Evolutionary conservation across 2,888 invertebrate genomes (phyloP).

Genomic region (Acrobasis consociella): DNA sequence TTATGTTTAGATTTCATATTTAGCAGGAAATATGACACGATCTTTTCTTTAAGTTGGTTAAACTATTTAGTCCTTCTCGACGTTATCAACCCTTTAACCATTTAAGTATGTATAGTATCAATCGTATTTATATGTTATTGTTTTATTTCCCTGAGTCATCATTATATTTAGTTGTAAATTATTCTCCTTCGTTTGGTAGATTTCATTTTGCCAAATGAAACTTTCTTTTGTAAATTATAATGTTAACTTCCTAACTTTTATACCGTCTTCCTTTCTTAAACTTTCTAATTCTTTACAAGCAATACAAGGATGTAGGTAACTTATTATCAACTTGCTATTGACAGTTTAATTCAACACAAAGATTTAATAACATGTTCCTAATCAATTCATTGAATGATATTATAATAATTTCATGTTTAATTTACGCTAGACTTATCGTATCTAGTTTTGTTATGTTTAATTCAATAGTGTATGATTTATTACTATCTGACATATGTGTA

Average conservation of each 20-base stretch:
- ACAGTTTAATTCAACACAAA: conserved; percentile 10
- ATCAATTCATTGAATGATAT: conserved; percentile 14
- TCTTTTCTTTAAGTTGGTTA: no score
- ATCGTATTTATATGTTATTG: no score
- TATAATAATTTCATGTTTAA: conserved; percentile 4
- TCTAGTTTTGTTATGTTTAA: conserved; percentile 16
- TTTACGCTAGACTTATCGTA: conserved; percentile 6
- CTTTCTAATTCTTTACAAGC: conserved; percentile 3
- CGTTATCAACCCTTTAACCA: no score
- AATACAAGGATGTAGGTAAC: conserved; percentile 1
- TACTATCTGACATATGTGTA: conserved; percentile 9
- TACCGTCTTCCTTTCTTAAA: not conserved
- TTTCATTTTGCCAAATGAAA: not conserved
- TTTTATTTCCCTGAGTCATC: no score
- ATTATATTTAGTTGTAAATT: no score
- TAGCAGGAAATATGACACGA: no score
- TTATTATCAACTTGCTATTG: conserved; percentile 1
- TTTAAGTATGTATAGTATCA: no score
- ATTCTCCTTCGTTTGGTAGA: not conserved
- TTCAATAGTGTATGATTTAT: conserved; percentile 20
- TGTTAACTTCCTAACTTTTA: conserved; percentile 1
- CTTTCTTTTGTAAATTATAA: conserved; percentile 3
- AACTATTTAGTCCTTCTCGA: no score
- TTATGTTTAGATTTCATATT: no score
- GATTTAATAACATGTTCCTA: not conserved